Percentiles rank a stretch among this genome's conserved stretches.
These are phyloP conservation scores for Harpalus rufipes DNA, from an alignment of 2,888 invertebrate genomes.

Conservation along the genomic window DNA sequence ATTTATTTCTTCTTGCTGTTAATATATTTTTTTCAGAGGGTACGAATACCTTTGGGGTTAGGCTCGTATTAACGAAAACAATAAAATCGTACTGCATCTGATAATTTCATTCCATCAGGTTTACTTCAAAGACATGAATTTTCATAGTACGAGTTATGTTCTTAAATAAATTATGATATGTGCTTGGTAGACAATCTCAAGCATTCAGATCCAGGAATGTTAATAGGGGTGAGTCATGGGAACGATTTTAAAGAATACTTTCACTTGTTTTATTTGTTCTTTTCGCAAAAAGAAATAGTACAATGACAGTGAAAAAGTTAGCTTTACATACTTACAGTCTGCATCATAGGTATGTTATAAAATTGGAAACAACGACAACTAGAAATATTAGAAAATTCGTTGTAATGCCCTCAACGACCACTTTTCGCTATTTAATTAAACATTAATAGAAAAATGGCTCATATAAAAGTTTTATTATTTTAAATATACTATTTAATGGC, in stretches of 20 bases:
- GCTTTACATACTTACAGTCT: slow-evolving; percentile 6
- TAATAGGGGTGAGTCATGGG: slow-evolving; percentile 50
- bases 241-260: slow-evolving; percentile 46
- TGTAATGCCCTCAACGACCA: too few species aligned
- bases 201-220: slow-evolving; percentile 41
- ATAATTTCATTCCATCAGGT: slow-evolving; percentile 8
- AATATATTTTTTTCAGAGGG: too few species aligned
- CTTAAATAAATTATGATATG: slow-evolving; percentile 31
- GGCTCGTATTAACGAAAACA: neutral
- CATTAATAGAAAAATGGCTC: too few species aligned
- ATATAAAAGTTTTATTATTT: too few species aligned
- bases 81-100: neutral
- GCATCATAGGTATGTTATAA: neutral
- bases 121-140: neutral
- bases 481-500: too few species aligned
- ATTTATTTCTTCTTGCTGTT: too few species aligned
- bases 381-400: too few species aligned
- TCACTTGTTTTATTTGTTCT: slow-evolving; percentile 12
- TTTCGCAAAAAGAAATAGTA: slow-evolving; percentile 7
- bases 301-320: neutral
- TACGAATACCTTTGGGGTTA: too few species aligned
- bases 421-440: too few species aligned
- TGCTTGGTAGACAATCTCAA: neutral
- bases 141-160: neutral
- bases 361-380: neutral